Base-by-base conservation (phyloP, 2,113 vertebrate species). In the Chroicocephalus ridibundus region DNA sequence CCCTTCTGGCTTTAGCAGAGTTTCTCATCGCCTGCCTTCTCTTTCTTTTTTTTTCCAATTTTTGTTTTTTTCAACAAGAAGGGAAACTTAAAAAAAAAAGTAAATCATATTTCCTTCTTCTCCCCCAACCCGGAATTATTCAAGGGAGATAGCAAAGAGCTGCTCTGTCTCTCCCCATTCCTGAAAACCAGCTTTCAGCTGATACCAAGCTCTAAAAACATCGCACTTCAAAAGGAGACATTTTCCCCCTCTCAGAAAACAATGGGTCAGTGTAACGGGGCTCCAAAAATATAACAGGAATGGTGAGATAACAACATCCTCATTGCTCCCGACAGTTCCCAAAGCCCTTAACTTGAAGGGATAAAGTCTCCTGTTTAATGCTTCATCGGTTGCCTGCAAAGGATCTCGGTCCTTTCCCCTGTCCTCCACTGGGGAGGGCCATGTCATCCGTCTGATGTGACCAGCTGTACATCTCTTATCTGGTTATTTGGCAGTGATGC, bases 261-360 rank as follows among this genome's bases (percentile, higher is more conserved):
- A 96, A 97, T 94, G 71, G 89, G 42, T 51, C 32, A 54, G 66
- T 72, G 34, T 66, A 94, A 62, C 66, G 66, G 54, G 70, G 51
- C 81, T 95, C 70, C 82, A 66, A 94, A 95, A 80, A 83, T 71
- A 94, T 24, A 87, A 68, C 81, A 70, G 40, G 62, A 94, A 68
- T 72, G 62, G 54, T 86, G 91, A 97, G 94, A 94, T 95, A 97
- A 96, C 65, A 79, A 95, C 91, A 95, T 95, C 93, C 91, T 94
- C 88, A 78, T 86, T 2, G 3, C 83, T 96, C 74, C 74, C 6
- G 1, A 65, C 87, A 81, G 94, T 75, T 96, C 91, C 95, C 62
- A 66, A 91, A 93, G 38, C 42, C 46, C 54, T 96, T 77, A 26
- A 54, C 40, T 70, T 2, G 6, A 65, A 93, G 70, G 18, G 70